Conservation (phyloP, 2,797 vertebrate species). For the Poeciliopsis paucimaculata region DNA sequence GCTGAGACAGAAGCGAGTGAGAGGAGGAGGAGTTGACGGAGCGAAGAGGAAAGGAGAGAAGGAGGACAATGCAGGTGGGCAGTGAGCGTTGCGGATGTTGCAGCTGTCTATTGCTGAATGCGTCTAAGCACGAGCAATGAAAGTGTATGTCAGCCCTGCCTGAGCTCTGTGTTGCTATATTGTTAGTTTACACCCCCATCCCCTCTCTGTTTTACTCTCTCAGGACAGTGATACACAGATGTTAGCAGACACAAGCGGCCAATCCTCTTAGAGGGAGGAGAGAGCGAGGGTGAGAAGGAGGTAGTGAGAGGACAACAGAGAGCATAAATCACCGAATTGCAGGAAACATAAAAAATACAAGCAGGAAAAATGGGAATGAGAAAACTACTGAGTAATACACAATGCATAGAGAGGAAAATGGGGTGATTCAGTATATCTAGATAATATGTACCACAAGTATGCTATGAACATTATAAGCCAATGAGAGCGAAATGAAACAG, state of each 20-base stretch:
- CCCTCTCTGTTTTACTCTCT: conserved; percentile 80
- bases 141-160: conserved; percentile 52
- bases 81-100: conserved; percentile 67
- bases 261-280: conserved; percentile 74
- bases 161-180: conserved; percentile 63
- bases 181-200: conserved; percentile 66
- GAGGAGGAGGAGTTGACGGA: conserved; percentile 33
- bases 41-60: conserved; percentile 23
- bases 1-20: conserved; percentile 71
- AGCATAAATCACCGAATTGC: conserved; percentile 16
- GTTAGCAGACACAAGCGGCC: conserved; percentile 68
- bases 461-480: conserved; percentile 25
- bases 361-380: background rate
- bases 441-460: conserved; percentile 21
- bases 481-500: conserved; percentile 37
- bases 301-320: conserved; percentile 22
- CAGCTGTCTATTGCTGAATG: conserved; percentile 57
- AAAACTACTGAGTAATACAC: conserved; percentile 4
- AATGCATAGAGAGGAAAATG: background rate
- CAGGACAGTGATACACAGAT: conserved; percentile 78
- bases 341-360: conserved; percentile 10
- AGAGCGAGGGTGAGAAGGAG: conserved; percentile 65
- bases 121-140: conserved; percentile 29
- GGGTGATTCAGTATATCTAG: background rate
- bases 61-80: conserved; percentile 55